phyloP scores from a whole-genome alignment of 53 echinoderm and acorn worm genomes.

The Mesocentrotus franciscanus region DNA sequence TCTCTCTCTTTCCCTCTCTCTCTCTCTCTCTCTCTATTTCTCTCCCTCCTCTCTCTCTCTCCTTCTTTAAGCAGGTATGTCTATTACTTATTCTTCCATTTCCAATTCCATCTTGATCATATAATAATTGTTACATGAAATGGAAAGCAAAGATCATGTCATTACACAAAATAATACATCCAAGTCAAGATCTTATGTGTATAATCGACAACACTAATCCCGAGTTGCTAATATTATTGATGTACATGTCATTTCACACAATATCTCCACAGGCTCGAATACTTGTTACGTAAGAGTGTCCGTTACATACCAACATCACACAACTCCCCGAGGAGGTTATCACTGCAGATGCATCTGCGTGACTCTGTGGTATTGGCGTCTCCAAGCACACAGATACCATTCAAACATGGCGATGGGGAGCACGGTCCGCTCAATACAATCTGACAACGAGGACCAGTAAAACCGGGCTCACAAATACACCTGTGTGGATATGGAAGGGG shows the following conservation, averaged over 20 bases:
- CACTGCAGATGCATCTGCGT: slow-evolving; percentile 44
- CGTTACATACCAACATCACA: slow-evolving; percentile 64
- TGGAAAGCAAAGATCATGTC: no score
- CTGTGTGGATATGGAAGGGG: background rate
- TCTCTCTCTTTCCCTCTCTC: background rate
- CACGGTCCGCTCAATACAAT: slow-evolving; percentile 6
- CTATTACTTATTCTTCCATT: no score
- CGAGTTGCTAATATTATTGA: no score
- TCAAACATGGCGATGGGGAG: slow-evolving; percentile 54
- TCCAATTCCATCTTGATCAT: no score
- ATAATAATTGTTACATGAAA: no score
- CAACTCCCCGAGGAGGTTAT: slow-evolving; percentile 47
- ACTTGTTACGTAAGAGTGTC: background rate
- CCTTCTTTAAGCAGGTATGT: no score
- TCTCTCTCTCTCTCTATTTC: background rate
- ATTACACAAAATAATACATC: no score
- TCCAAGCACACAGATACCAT: slow-evolving; percentile 44
- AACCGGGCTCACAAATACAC: slow-evolving; percentile 39
- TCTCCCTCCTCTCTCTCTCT: background rate
- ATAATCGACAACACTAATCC: no score
- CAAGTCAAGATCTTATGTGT: no score
- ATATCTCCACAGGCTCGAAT: no score
- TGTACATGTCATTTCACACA: no score
- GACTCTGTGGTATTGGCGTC: background rate
- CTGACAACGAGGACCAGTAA: slow-evolving; percentile 42